These are phyloP conservation scores for Sardina pilchardus DNA, from an alignment of 2,113 vertebrate species.

Conservation along the genomic window DNA sequence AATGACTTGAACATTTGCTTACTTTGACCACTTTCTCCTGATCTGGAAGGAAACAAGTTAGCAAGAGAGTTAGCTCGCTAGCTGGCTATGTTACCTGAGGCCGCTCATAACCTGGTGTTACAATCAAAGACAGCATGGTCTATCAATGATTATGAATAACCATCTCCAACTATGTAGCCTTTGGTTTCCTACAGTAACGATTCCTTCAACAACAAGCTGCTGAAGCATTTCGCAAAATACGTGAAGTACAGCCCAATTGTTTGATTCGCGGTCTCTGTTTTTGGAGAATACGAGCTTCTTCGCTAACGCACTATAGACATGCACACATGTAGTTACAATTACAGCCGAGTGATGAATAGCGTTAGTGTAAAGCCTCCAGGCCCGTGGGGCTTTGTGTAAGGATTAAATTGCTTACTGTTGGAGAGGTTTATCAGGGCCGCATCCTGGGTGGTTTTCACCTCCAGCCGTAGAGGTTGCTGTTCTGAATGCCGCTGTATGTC, in stretches of 20 bases:
- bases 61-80: not conserved
- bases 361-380: conserved; percentile 4
- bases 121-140: not conserved
- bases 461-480: conserved; percentile 87
- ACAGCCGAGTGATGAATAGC: not conserved
- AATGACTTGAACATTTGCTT: not conserved
- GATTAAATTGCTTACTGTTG: conserved; percentile 74
- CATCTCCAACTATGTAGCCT: not conserved
- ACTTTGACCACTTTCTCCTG: not conserved
- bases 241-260: not conserved
- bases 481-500: conserved; percentile 93
- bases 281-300: not conserved
- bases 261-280: not conserved
- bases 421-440: conserved; percentile 83
- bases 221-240: not conserved
- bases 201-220: not conserved
- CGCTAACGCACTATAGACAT: not conserved
- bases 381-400: not conserved
- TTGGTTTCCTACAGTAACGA: not conserved
- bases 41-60: not conserved
- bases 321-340: conserved; percentile 13
- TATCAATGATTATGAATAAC: not conserved
- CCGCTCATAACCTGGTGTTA: not conserved
- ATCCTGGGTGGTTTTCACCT: conserved; percentile 84
- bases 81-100: not conserved